Conservation (phyloP, 2,797 vertebrate genomes). For the Sebastes trivittatus region DNA sequence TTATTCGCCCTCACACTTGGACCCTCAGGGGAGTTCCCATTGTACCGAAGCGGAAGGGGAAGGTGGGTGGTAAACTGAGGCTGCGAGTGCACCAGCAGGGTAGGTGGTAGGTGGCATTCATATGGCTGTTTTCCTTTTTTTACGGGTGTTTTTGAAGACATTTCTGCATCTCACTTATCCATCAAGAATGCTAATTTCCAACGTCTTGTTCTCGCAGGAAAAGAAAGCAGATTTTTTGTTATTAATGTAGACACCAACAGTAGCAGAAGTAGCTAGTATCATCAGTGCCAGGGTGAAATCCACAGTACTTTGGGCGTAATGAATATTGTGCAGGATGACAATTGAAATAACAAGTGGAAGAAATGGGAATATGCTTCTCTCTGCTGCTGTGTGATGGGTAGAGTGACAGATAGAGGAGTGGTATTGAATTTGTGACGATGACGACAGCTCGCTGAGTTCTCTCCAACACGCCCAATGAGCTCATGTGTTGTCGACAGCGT, state of each 20-base stretch:
- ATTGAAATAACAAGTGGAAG: background rate
- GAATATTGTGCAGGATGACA: background rate
- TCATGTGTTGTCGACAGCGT: conserved; percentile 62
- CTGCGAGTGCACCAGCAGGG: conserved; percentile 59
- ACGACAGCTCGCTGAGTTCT: conserved; percentile 49
- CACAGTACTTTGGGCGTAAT: background rate
- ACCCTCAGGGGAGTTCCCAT: conserved; percentile 65
- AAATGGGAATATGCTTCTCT: background rate
- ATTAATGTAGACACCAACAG: background rate
- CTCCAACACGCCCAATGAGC: conserved; percentile 65
- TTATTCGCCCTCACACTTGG: conserved; percentile 62
- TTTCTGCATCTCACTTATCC: conserved; percentile 28
- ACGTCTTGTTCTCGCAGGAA: background rate
- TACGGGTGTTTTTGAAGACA: conserved; percentile 36
- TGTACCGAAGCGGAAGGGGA: conserved; percentile 67
- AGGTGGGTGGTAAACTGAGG: conserved; percentile 71
- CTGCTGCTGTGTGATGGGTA: background rate
- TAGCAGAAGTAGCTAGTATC: background rate
- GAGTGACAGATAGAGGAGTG: conserved; percentile 26
- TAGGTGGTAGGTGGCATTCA: conserved; percentile 59
- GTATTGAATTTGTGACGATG: conserved; percentile 52
- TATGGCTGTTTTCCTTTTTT: conserved; percentile 31
- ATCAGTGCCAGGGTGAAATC: background rate
- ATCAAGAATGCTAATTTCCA: conserved; percentile 22
- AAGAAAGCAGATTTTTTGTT: background rate